Base-by-base conservation (phyloP, 2,797 vertebrate species). In the Schizopygopsis malacanthus region DNA sequence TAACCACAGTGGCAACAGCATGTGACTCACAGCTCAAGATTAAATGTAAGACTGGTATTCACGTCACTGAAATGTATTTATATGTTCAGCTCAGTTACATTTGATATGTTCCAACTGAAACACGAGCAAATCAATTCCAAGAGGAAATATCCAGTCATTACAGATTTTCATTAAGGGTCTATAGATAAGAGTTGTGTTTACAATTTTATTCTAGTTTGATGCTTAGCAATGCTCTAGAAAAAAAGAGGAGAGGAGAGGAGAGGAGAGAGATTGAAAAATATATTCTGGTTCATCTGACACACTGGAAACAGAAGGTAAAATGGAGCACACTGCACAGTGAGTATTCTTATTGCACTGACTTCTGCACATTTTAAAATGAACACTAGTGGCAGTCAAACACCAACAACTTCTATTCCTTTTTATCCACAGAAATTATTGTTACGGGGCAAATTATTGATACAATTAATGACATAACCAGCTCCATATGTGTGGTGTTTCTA, bases 11-110 rank as follows among this genome's bases (percentile, higher is more conserved):
- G 59, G 41, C 78, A 79, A 25, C 39, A 22, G 41, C 10, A 47
- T 82, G 39, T 82, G 69, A 82, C 18, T 61, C 41, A 47, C 41
- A 59, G 16, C 81, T 61, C 13, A 61, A 43, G 76, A 72, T 82
- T 9, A 71, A 71, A 71, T 25, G 22, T 41, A 52, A 81, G 28
- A 41, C 13, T 28, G 4, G 43, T 28, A 54, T 59, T 22, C n/a
- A 28, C 1, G 15, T 71, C 37, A 47, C n/a, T 61, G 81, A 16
- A 18, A 45, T 33, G 0, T 82, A 59, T 82, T 59, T 72, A 59
- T 72, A 59, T 22, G n/a, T 22, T 82, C 6, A 45, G n/a, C 41
- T 39, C 7, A 22, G 50, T 52, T 33, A 37, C 13, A 5, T 33
- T 43, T 45, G 3, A 72, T 59, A 41, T 3, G 2, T 45, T 82